phyloP scores from a whole-genome alignment of 2,113 vertebrate genomes.

The Sula dactylatra region DNA sequence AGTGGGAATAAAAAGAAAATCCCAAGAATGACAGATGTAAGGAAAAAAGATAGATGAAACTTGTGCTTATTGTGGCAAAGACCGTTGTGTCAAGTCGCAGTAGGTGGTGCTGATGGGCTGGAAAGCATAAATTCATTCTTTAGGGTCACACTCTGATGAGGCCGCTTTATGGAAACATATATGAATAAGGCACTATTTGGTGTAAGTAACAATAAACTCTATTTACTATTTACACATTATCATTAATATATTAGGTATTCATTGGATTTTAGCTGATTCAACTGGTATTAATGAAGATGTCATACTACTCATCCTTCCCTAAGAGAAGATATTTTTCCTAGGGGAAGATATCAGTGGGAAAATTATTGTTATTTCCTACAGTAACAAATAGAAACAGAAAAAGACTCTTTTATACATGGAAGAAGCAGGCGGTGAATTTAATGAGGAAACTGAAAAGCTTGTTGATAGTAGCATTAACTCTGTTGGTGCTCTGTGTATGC shows the following conservation, averaged over 20 bases:
- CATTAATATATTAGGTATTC: conserved; percentile 62
- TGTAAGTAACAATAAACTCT: conserved; percentile 54
- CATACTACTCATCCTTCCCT: neutral
- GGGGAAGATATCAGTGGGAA: neutral
- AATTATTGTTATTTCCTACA: neutral
- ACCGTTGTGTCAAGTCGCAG: conserved; percentile 1
- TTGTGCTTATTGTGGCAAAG: neutral
- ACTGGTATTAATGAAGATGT: conserved; percentile 58
- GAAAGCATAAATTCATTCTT: conserved; percentile 7
- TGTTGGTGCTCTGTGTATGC: neutral
- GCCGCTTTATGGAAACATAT: neutral
- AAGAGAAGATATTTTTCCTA: neutral
- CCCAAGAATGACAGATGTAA: neutral
- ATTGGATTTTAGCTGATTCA: conserved; percentile 58
- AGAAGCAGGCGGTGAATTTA: neutral
- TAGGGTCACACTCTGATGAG: neutral
- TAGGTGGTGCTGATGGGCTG: conserved; percentile 68
- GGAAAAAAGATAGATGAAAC: neutral
- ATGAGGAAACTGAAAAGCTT: neutral
- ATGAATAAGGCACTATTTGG: conserved; percentile 47
- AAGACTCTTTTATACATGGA: neutral
- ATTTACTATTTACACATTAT: conserved; percentile 58
- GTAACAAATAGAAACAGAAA: neutral
- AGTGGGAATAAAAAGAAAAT: neutral
- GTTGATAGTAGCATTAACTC: conserved; percentile 24